phyloP scores from a whole-genome alignment of 2,113 vertebrate species.

The Morone chrysops region DNA sequence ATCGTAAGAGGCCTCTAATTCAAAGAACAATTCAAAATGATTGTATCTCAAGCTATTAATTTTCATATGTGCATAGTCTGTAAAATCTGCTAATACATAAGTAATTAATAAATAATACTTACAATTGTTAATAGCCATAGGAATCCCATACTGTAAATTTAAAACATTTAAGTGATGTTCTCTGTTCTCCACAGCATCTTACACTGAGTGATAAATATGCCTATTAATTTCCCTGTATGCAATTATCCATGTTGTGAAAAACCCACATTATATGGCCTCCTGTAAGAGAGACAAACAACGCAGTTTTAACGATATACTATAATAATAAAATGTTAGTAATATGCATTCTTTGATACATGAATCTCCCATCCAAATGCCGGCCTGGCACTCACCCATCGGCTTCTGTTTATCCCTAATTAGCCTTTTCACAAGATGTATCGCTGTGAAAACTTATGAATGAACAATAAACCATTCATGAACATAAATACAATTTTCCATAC shows the following conservation, averaged over 20 bases:
- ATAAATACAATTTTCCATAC: constrained; percentile 70
- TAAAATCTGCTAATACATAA: background rate
- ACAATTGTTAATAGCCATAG: background rate
- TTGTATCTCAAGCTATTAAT: background rate
- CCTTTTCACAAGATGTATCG: constrained; percentile 88
- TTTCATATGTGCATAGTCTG: background rate
- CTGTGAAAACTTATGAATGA: constrained; percentile 91
- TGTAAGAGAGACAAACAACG: constrained; percentile 74
- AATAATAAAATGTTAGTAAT: constrained; percentile 24
- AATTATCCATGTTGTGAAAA: constrained; percentile 10
- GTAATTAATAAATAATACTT: background rate
- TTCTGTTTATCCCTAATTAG: constrained; percentile 89
- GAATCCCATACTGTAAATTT: background rate
- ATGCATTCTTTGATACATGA: constrained; percentile 75
- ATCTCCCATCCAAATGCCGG: background rate
- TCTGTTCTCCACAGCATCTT: background rate
- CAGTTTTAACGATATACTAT: background rate
- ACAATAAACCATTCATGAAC: constrained; percentile 73
- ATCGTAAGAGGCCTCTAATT: background rate
- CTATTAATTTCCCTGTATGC: constrained; percentile 2
- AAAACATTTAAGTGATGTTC: background rate
- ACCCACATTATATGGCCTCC: background rate
- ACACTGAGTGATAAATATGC: constrained; percentile 9
- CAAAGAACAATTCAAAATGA: background rate
- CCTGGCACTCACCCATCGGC: background rate